Conservation (phyloP, 2,797 vertebrate species). For the Takifugu ocellatus region DNA sequence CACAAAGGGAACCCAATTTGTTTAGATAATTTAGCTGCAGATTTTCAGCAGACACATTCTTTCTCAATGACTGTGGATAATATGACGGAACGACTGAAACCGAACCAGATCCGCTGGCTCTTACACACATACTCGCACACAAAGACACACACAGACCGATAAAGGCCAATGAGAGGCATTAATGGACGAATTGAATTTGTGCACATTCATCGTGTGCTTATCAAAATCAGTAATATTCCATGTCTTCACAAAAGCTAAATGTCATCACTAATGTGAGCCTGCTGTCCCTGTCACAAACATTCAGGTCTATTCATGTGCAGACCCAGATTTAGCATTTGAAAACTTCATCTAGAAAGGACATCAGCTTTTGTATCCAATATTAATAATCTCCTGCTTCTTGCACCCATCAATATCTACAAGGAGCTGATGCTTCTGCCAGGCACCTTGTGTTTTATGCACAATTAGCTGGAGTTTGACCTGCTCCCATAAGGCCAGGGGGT, state of each 20-base stretch:
- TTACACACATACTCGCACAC: slow-evolving; percentile 8
- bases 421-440: slow-evolving; percentile 67
- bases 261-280: slow-evolving; percentile 30
- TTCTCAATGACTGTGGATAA: slow-evolving; percentile 72
- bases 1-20: slow-evolving; percentile 73
- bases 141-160: slow-evolving; percentile 15
- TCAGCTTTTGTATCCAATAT: slow-evolving; percentile 28
- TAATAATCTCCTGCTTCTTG: slow-evolving; percentile 31
- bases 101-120: slow-evolving; percentile 69
- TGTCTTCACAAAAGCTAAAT: slow-evolving; percentile 38
- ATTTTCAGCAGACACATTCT: slow-evolving; percentile 76
- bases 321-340: background rate
- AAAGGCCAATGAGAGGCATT: slow-evolving; percentile 22
- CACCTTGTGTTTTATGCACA: slow-evolving; percentile 53
- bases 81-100: slow-evolving; percentile 76
- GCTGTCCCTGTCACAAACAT: slow-evolving; percentile 59
- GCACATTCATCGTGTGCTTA: slow-evolving; percentile 53
- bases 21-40: slow-evolving; percentile 72
- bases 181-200: slow-evolving; percentile 48
- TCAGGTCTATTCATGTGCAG: slow-evolving; percentile 1
- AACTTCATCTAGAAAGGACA: slow-evolving; percentile 61
- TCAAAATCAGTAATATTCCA: slow-evolving; percentile 53
- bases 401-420: slow-evolving; percentile 72
- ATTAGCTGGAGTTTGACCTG: slow-evolving; percentile 63
- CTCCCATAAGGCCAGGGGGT: slow-evolving; percentile 57